Evolutionary conservation across 2,113 vertebrate species (phyloP).

Genomic region (Vulpes lagopus): DNA sequence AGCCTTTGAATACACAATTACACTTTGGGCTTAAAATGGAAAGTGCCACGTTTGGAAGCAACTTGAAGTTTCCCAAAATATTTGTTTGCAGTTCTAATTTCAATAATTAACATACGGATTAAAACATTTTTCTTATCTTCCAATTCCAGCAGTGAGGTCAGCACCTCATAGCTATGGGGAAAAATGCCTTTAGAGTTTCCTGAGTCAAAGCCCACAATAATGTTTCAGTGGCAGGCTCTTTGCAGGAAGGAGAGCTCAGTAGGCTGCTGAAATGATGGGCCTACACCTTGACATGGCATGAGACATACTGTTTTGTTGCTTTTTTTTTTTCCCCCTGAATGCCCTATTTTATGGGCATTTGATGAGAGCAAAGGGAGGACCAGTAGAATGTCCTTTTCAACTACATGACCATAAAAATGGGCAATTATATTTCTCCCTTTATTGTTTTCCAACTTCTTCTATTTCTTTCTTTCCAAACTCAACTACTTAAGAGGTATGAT

Average conservation of each 20-base stretch:
- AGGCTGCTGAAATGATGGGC: not conserved
- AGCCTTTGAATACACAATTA: slow-evolving; percentile 79
- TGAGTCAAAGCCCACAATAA: slow-evolving; percentile 44
- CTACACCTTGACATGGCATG: not conserved
- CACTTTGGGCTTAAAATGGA: slow-evolving; percentile 76
- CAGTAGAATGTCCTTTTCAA: not conserved
- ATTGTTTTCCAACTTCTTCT: not conserved
- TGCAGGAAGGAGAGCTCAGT: not conserved
- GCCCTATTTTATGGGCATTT: not conserved
- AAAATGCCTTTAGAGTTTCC: slow-evolving; percentile 70
- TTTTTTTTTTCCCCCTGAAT: not conserved
- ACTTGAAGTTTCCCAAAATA: slow-evolving; percentile 79
- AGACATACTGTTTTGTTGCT: not conserved
- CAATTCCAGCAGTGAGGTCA: slow-evolving; percentile 84
- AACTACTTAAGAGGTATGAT: not conserved
- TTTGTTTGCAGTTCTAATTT: slow-evolving; percentile 84
- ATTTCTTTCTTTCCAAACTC: not conserved
- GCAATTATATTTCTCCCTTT: not conserved
- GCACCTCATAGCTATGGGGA: slow-evolving; percentile 69
- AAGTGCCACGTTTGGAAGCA: slow-evolving; percentile 71
- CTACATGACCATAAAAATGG: not conserved
- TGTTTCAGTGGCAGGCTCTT: slow-evolving; percentile 27
- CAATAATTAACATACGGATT: slow-evolving; percentile 84
- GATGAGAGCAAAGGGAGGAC: not conserved
- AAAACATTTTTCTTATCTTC: slow-evolving; percentile 85